Conservation (phyloP, 2,888 invertebrate species). For the Drosophila tanythrix region DNA sequence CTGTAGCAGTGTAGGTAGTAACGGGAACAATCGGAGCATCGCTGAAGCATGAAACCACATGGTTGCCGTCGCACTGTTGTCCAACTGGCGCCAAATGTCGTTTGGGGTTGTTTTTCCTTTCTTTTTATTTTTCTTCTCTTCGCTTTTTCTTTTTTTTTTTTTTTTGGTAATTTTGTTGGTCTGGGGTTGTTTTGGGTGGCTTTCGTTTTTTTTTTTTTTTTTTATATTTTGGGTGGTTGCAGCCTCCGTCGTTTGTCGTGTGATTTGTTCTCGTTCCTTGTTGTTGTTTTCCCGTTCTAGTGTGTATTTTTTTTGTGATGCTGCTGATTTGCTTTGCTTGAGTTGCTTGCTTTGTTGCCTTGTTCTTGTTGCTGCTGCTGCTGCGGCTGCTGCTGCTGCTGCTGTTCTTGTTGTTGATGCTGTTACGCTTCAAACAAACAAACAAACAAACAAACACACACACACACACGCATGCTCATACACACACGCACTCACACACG, state of each 20-base stretch:
- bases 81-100: slow-evolving; percentile 63
- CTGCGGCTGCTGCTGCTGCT: slow-evolving; percentile 23
- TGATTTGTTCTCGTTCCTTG: slow-evolving; percentile 44
- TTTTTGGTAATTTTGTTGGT: slow-evolving; percentile 6
- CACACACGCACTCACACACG: slow-evolving; percentile 15
- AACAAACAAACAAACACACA: slow-evolving; percentile 15
- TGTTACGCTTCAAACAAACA: slow-evolving; percentile 19
- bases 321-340: slow-evolving; percentile 15
- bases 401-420: slow-evolving; percentile 43
- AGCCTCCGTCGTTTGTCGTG: slow-evolving; percentile 38
- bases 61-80: slow-evolving; percentile 43
- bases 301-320: not conserved
- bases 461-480: slow-evolving; percentile 17
- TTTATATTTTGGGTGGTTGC: slow-evolving; percentile 19
- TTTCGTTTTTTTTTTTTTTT: slow-evolving; percentile 5
- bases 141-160: not conserved
- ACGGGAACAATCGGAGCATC: slow-evolving; percentile 41
- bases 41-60: slow-evolving; percentile 58
- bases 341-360: slow-evolving; percentile 34
- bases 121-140: not conserved
- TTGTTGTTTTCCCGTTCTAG: slow-evolving; percentile 21
- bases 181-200: slow-evolving; percentile 30
- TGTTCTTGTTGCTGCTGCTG: slow-evolving; percentile 12
- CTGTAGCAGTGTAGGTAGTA: slow-evolving; percentile 43
- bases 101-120: slow-evolving; percentile 29